phyloP scores from a whole-genome alignment of 2,113 vertebrate species.

The Planiliza haematocheilus region DNA sequence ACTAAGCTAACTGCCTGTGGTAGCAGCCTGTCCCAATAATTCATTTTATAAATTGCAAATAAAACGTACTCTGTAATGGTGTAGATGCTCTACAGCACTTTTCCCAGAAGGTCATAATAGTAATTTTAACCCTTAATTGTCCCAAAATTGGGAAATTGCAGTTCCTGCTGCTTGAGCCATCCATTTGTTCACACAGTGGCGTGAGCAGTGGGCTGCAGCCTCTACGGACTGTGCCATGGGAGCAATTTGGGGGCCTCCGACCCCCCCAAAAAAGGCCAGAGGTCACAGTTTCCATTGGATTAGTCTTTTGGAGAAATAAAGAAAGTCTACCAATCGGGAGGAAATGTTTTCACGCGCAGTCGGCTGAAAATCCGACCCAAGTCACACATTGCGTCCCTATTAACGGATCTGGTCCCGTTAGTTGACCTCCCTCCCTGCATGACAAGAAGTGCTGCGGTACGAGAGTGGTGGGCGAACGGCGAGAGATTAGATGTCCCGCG shows the following conservation, averaged over 20 bases:
- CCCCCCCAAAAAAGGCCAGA: too few relatives aligned
- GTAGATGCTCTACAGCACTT: neutral
- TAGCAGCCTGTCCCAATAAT: neutral
- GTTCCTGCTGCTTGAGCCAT: too few relatives aligned
- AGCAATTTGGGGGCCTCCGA: too few relatives aligned
- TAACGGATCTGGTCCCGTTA: neutral
- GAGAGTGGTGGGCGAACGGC: too few relatives aligned
- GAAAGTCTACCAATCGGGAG: neutral
- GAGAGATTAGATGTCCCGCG: constrained; percentile 16
- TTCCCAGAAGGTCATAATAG: constrained; percentile 13
- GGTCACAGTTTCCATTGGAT: neutral
- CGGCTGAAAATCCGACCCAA: neutral
- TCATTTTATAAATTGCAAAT: neutral
- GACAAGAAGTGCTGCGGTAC: neutral
- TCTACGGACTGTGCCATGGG: too few relatives aligned
- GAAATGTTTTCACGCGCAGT: neutral
- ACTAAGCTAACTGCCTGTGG: too few relatives aligned
- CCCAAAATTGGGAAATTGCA: too few relatives aligned
- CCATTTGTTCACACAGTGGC: too few relatives aligned
- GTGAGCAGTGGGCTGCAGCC: too few relatives aligned
- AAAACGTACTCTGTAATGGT: neutral
- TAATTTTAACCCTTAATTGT: too few relatives aligned
- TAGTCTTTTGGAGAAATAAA: neutral
- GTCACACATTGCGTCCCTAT: too few relatives aligned
- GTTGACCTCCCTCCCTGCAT: neutral